These are phyloP conservation scores for Pyxicephalus adspersus DNA, from an alignment of 2,113 vertebrate species.

Conservation along the genomic window DNA sequence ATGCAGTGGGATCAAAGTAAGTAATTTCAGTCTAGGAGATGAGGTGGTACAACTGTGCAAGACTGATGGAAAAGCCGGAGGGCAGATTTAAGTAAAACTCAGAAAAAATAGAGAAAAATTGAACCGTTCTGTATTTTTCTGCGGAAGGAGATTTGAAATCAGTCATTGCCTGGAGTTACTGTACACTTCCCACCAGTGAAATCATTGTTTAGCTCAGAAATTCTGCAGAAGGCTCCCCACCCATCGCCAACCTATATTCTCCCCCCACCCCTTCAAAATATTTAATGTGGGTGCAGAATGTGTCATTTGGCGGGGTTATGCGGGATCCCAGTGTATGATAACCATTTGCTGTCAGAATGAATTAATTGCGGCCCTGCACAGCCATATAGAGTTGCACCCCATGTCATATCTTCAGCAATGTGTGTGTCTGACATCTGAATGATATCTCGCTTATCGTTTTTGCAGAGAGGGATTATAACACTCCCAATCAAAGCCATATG, in stretches of 20 bases:
- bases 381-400: not conserved
- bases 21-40: no score
- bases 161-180: no score
- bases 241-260: not conserved
- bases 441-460: constrained; percentile 13
- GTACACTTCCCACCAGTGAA: not conserved
- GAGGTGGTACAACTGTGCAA: no score
- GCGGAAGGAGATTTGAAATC: no score
- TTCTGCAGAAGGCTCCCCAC: not conserved
- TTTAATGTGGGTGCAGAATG: constrained; percentile 29
- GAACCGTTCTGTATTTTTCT: no score
- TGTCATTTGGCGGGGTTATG: not conserved
- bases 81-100: no score
- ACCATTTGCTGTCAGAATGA: not conserved
- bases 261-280: constrained; percentile 26
- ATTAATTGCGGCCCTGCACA: not conserved
- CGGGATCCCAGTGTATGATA: not conserved
- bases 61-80: no score
- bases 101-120: no score
- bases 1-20: no score
- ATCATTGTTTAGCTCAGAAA: not conserved
- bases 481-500: not conserved
- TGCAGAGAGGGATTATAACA: constrained; percentile 1
- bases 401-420: not conserved
- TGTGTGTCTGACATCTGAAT: not conserved